Conservation (phyloP, 2,797 vertebrate species). For the Myotis vivesi region DNA sequence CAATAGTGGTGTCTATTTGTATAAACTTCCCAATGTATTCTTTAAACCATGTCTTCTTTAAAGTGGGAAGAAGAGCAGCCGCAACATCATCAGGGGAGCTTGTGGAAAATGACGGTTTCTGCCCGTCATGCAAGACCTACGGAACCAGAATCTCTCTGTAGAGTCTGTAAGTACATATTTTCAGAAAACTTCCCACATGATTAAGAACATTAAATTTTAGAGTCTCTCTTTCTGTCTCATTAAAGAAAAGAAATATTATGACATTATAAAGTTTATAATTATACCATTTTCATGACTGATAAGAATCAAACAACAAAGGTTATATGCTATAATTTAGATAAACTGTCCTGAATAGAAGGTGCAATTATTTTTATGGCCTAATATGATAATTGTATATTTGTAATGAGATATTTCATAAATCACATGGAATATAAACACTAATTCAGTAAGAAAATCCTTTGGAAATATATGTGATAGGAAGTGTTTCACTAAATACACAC, state of each 20-base stretch:
- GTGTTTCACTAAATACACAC: neutral
- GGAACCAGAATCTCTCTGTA: neutral
- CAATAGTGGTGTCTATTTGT: neutral
- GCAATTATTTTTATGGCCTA: neutral
- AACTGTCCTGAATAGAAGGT: neutral
- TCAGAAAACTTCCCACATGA: neutral
- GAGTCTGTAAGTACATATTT: neutral
- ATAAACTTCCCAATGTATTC: neutral
- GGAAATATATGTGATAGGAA: neutral
- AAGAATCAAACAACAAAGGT: conserved; percentile 20
- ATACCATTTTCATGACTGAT: neutral
- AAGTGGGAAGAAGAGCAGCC: neutral
- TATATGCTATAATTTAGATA: neutral
- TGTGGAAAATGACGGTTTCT: neutral
- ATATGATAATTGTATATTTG: neutral
- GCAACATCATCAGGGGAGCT: neutral
- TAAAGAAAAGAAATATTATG: conserved; percentile 12
- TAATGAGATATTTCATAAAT: neutral
- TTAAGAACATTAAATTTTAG: conserved; percentile 28
- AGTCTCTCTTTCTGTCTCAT: neutral
- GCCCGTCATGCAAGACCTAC: neutral
- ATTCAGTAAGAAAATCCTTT: neutral
- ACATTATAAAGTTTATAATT: neutral
- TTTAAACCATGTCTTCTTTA: neutral
- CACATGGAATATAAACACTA: neutral